Percentiles rank a stretch among this genome's conserved stretches.
These are phyloP conservation scores for Drosophila parabipectinata DNA, from an alignment of 1,140 invertebrate genomes.

Conservation along the genomic window DNA sequence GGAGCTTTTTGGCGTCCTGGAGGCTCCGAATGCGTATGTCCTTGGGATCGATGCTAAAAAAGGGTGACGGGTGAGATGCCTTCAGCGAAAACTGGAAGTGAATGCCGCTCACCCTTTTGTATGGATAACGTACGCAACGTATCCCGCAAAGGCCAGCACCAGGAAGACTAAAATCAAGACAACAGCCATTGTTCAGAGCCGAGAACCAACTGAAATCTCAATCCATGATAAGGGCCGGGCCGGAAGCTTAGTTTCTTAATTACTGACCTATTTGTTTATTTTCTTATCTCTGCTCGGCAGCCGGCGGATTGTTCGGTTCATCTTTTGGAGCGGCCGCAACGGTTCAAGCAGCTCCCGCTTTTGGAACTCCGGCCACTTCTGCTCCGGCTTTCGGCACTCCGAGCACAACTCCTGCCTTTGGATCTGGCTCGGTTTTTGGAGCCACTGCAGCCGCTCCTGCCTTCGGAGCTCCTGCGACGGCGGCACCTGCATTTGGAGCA, in stretches of 20 bases:
- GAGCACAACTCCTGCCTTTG: constrained; percentile 28
- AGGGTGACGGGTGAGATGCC: neutral
- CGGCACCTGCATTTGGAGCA: constrained; percentile 70
- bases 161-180: constrained; percentile 26
- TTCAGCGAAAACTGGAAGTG: neutral
- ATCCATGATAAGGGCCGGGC: neutral
- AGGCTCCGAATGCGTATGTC: constrained; percentile 55
- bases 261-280: constrained; percentile 40
- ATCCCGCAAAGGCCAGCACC: constrained; percentile 22
- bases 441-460: constrained; percentile 6
- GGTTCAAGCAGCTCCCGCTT: constrained; percentile 51
- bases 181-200: constrained; percentile 29
- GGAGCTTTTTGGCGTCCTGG: constrained; percentile 54
- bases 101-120: constrained; percentile 52
- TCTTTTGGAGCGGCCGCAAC: constrained; percentile 68
- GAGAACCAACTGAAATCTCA: constrained; percentile 28
- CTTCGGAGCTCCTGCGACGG: constrained; percentile 46
- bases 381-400: constrained; percentile 40
- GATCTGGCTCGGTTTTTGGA: constrained; percentile 26
- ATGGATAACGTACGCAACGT: constrained; percentile 51
- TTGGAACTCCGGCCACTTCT: constrained; percentile 68
- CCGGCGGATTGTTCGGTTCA: constrained; percentile 73
- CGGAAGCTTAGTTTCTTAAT: neutral
- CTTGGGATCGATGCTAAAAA: constrained; percentile 53
- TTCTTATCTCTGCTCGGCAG: constrained; percentile 58